Conservation (phyloP, 2,113 vertebrate genomes). For the Phainopepla nitens region DNA sequence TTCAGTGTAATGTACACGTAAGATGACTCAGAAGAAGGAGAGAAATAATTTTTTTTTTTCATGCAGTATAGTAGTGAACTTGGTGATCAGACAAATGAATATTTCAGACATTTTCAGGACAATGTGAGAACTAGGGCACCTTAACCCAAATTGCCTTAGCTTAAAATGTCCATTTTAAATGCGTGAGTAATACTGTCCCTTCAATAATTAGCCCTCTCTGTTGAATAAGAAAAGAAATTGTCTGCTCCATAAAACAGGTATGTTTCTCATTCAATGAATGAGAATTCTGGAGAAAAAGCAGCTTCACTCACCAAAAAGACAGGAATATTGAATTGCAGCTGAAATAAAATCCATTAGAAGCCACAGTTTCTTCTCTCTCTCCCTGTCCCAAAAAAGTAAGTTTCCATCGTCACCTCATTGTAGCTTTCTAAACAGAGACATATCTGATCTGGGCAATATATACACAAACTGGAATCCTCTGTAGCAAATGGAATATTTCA, state of each 20-base stretch:
- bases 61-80: background rate
- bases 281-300: background rate
- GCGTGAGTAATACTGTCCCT: slow-evolving; percentile 9
- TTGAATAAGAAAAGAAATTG: slow-evolving; percentile 27
- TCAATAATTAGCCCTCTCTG: slow-evolving; percentile 35
- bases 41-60: background rate
- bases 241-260: background rate
- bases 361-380: background rate
- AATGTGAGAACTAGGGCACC: slow-evolving; percentile 27
- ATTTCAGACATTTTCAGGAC: slow-evolving; percentile 4
- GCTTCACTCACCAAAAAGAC: background rate
- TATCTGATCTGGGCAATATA: background rate
- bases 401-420: background rate
- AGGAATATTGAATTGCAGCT: background rate
- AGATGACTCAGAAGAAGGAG: slow-evolving; percentile 15
- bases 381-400: background rate
- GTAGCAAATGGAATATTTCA: background rate
- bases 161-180: slow-evolving; percentile 44
- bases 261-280: slow-evolving; percentile 3
- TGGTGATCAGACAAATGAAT: slow-evolving; percentile 26
- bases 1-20: slow-evolving; percentile 24
- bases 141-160: slow-evolving; percentile 1
- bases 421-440: background rate
- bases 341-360: background rate
- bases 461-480: background rate